Conservation (phyloP, 2,888 invertebrate species). For the Plutella xylostella region DNA sequence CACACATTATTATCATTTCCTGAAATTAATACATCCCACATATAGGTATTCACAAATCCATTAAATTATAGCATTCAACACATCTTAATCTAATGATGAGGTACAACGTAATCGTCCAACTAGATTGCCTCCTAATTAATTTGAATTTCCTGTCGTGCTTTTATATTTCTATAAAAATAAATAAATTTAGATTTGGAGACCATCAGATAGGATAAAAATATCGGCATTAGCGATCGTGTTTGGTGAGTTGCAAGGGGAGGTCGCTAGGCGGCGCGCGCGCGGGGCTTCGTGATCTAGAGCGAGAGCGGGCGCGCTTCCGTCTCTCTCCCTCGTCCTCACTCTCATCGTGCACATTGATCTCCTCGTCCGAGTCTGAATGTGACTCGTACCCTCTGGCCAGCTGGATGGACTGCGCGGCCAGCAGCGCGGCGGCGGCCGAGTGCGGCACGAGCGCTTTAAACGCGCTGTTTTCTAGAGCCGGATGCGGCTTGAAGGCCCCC, state of each 20-base stretch:
- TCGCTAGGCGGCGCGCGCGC: constrained; percentile 41
- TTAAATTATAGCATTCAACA: too few relatives aligned
- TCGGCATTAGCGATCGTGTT: constrained; percentile 73
- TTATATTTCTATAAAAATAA: not conserved
- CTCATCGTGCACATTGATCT: constrained; percentile 88
- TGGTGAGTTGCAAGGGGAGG: constrained; percentile 78
- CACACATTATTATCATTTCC: too few relatives aligned
- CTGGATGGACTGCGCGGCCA: constrained; percentile 61
- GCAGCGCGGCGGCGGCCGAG: constrained; percentile 72
- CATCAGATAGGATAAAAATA: too few relatives aligned
- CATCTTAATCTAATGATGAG: too few relatives aligned
- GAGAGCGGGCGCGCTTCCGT: constrained; percentile 46
- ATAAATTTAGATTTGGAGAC: not conserved
- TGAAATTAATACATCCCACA: too few relatives aligned
- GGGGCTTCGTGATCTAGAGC: constrained; percentile 60
- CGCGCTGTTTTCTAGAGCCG: constrained; percentile 84
- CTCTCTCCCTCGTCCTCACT: constrained; percentile 73
- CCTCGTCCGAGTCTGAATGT: constrained; percentile 77
- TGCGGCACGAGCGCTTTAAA: constrained; percentile 82
- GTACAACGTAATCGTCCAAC: too few relatives aligned
- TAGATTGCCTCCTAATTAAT: too few relatives aligned
- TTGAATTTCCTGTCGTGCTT: too few relatives aligned
- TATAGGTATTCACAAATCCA: too few relatives aligned
- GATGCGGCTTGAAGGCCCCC: constrained; percentile 52
- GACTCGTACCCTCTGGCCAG: constrained; percentile 61